phyloP scores from a whole-genome alignment of 2,797 vertebrate species.

The Sus cebifrons region DNA sequence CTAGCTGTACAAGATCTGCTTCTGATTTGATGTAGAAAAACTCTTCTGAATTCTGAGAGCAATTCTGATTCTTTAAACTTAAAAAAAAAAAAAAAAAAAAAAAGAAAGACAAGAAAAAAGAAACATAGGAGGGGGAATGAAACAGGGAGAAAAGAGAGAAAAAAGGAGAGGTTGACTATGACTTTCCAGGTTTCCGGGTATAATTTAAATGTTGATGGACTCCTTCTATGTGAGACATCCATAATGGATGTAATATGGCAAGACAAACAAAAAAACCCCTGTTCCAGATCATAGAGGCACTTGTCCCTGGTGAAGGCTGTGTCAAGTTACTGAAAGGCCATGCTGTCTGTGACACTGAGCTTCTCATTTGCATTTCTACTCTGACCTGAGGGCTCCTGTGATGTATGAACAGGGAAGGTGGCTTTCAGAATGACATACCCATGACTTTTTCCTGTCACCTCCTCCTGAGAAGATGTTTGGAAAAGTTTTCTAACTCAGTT shows the following conservation, averaged over 20 bases:
- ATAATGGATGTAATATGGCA: conserved; percentile 26
- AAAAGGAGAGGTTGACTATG: neutral
- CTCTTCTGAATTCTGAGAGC: conserved; percentile 22
- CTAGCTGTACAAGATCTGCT: neutral
- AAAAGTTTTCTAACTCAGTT: conserved; percentile 40
- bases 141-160: rapidly evolving
- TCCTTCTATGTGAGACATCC: conserved; percentile 4
- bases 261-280: conserved; percentile 21
- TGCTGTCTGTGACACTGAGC: neutral
- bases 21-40: neutral
- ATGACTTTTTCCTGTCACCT: neutral
- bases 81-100: neutral
- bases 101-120: too few species aligned
- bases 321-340: conserved; percentile 26
- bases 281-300: neutral
- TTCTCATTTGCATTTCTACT: conserved; percentile 49
- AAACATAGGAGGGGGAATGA: neutral
- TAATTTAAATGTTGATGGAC: conserved; percentile 58
- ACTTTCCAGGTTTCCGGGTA: neutral
- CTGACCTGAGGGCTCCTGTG: neutral
- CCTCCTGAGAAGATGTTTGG: conserved; percentile 44
- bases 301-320: neutral
- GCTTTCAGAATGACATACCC: neutral
- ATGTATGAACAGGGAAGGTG: conserved; percentile 13
- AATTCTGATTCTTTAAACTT: conserved; percentile 28